Conservation (phyloP, 2,797 vertebrate genomes). For the Rhyacichthys aspro region DNA sequence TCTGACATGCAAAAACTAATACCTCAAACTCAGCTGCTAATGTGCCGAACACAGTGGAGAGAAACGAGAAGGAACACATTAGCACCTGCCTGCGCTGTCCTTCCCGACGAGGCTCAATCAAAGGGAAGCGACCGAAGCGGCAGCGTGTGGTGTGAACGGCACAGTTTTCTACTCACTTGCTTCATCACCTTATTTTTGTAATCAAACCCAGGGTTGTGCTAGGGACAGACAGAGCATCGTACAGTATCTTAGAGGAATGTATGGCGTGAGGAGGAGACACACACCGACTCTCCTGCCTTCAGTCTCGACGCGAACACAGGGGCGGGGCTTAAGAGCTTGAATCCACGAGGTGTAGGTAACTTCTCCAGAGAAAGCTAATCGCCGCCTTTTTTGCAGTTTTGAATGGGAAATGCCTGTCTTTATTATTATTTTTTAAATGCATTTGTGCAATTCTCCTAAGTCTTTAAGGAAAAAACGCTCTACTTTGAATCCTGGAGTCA, state of each 20-base stretch:
- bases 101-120: constrained; percentile 70
- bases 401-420: constrained; percentile 51
- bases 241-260: constrained; percentile 69
- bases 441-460: constrained; percentile 73
- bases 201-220: constrained; percentile 69
- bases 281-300: constrained; percentile 27
- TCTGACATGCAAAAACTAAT: constrained; percentile 96
- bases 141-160: constrained; percentile 67
- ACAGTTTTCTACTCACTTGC: constrained; percentile 78
- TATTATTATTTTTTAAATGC: constrained; percentile 39
- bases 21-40: constrained; percentile 96
- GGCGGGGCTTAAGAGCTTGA: constrained; percentile 25
- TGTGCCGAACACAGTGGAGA: constrained; percentile 75
- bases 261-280: constrained; percentile 53
- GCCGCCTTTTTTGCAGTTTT: constrained; percentile 55
- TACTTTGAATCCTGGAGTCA: constrained; percentile 54
- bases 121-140: constrained; percentile 70
- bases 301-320: constrained; percentile 46
- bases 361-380: constrained; percentile 38
- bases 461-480: constrained; percentile 54
- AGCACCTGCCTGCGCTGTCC: constrained; percentile 64
- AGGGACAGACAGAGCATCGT: constrained; percentile 48
- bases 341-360: no score
- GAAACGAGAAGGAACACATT: constrained; percentile 31
- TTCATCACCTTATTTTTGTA: constrained; percentile 81